phyloP scores from a whole-genome alignment of 2,113 vertebrate species.

The Ceratotherium simum region DNA sequence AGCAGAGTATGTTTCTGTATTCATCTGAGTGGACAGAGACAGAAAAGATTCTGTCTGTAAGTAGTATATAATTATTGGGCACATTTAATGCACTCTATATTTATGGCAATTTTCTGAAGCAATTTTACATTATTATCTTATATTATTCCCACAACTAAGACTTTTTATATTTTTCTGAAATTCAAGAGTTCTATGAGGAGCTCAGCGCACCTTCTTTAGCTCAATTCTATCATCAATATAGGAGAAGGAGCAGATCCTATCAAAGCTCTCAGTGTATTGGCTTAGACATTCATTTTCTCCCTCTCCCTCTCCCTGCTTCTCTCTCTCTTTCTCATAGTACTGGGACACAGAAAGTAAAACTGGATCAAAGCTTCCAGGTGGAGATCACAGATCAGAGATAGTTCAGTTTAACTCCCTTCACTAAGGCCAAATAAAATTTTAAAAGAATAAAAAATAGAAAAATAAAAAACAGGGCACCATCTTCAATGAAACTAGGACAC shows the following conservation, averaged over 20 bases:
- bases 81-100: conserved; percentile 40
- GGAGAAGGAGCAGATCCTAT: not conserved
- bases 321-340: not conserved
- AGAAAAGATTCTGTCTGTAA: conserved; percentile 64
- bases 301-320: not conserved
- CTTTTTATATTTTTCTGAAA: conserved; percentile 49
- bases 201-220: not conserved
- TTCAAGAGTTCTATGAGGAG: not conserved
- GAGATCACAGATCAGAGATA: not conserved
- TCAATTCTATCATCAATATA: not conserved
- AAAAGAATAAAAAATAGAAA: not conserved
- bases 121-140: conserved; percentile 69
- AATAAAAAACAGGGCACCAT: not conserved
- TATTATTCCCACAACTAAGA: conserved; percentile 35
- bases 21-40: not conserved
- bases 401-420: not conserved
- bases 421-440: not conserved
- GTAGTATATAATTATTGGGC: conserved; percentile 62
- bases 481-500: not conserved
- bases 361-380: not conserved
- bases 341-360: not conserved
- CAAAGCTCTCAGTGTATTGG: not conserved
- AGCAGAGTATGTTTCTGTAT: not conserved
- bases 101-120: conserved; percentile 68
- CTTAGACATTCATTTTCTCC: not conserved